Base-by-base conservation (phyloP, 2,113 vertebrate genomes). In the Rhinoptilus africanus region DNA sequence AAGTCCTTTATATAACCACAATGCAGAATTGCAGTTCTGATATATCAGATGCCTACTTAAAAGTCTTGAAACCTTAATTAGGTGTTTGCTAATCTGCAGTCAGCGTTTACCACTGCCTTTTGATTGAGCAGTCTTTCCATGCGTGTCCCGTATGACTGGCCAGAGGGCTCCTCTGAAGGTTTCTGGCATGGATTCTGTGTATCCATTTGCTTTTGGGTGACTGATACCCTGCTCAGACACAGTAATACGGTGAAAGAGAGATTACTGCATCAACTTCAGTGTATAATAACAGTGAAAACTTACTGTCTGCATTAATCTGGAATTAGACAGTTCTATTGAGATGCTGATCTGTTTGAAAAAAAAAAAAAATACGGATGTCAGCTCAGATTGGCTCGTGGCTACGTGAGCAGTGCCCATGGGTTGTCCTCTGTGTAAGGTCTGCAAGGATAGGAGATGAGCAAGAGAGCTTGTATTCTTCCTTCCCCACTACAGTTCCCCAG, bases 181-280 rank as follows among this genome's bases (percentile, higher is more conserved):
- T 79, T 82, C 67, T 77, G 59, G 2, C 68, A 1, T 27, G 66
- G 57, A 72, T 92, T 74, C 67, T 57, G 4, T 51, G 1, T 3
- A 14, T 14, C 59, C 17, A 0, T 64, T 76, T 79, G 21, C 45
- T 85, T 90, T 75, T 22, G 43, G 56, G 57, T 53, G 56, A 30
- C 48, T 72, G 62, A 48, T 85, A 12, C 1, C 21, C 48, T 88
- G 30, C 66, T 92, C 32, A 54, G 51, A 41, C 26, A 11, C 14
- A 0, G 0, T 30, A 57, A 50, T 50, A 23, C 0, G 9, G 3
- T 73, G 71, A 60, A 39, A 53, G 66, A 84, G 59, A 47, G 22
- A 51, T 85, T 56, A 28, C 47, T 89, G 37, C 85, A 75, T 85
- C 56, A 78, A 15, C 13, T 71, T 17, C 64, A 67, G 21, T 32